Base-by-base conservation (phyloP, 30 jellyfish, hydroid and myxozoan species). In the Chrysaora quinquecirrha region DNA sequence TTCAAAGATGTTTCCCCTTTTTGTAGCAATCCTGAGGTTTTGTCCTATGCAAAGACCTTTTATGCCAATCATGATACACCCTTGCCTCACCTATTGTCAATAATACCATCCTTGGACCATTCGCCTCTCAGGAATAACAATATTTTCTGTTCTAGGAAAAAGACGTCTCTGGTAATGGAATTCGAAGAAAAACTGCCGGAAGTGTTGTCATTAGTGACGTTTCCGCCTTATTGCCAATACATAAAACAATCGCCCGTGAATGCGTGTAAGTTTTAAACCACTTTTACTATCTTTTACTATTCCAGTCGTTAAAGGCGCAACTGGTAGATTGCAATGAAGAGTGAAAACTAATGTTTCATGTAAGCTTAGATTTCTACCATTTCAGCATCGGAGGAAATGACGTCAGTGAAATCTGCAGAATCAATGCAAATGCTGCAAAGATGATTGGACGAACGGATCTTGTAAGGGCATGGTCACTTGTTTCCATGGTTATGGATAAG, bases 381-480 rank as follows among this genome's bases (percentile, higher is more conserved):
- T 75, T 47, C 0, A 86, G 96, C 4, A 61, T 86, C 28, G 43
- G 64, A 30, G 95, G 96, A 9, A 70, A 38, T 9, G 85, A 71
- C 72, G 81, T 91, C 4, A 72, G 70, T 14, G 91, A 80, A 24
- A 85, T 91, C 28, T 85, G 96, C 73, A 74, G 46, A 56, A 38
- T 35, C 1, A 91, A 91, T 50, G 80, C 95, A 14, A 65, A 80
- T 43, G 95, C 83, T 7, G 98, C 98, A 22, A 80, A 85, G 38
- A 19, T 73, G 22, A 88, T 80, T 58, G 87, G 89, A 25, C 96
- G 98, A 9, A 66, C 79, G 1, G 98, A 91, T 68, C 66, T 91
- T 11, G 96, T 80, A 23, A 85, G 91, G 62, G 83, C 96, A 23
- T 91, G 98, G 98, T 85, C 95, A 7, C 87, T 91, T 16, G 87